Percentiles rank a stretch among this genome's conserved stretches.
Evolutionary conservation across 2,888 invertebrate species (phyloP).

Genomic region (Yponomeuta sedellus): DNA sequence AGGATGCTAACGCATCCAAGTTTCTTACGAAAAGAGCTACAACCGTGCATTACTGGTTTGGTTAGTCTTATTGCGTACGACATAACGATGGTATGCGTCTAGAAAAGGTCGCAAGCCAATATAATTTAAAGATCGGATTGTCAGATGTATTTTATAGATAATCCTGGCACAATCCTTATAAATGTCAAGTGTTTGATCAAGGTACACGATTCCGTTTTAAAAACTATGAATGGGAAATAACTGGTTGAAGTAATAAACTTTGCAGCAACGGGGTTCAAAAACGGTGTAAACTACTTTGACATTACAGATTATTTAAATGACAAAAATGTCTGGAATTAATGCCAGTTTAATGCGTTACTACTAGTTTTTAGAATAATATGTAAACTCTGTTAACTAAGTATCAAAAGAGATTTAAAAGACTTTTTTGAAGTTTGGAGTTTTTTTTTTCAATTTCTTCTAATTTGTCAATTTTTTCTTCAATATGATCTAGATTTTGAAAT

Average conservation of each 20-base stretch:
- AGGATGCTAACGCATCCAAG: conserved; percentile 22
- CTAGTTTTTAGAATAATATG: too few species aligned
- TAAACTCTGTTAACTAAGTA: too few species aligned
- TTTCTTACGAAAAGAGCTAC: conserved; percentile 46
- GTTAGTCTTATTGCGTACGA: conserved; percentile 41
- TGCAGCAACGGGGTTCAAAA: too few species aligned
- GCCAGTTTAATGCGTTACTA: too few species aligned
- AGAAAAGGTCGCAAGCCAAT: conserved; percentile 46
- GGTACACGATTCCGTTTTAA: not conserved
- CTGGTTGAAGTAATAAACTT: conserved; percentile 10
- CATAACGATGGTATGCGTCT: conserved; percentile 41
- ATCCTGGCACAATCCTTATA: conserved; percentile 16
- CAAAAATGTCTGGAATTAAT: too few species aligned
- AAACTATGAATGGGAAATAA: conserved; percentile 6
- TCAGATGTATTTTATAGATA: conserved; percentile 30
- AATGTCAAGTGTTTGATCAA: conserved; percentile 20
- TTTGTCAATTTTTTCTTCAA: too few species aligned
- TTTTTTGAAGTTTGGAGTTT: too few species aligned
- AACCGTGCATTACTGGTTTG: conserved; percentile 36
- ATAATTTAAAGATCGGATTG: conserved; percentile 41
- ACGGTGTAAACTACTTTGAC: too few species aligned
- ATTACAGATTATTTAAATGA: too few species aligned
- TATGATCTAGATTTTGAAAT: too few species aligned
- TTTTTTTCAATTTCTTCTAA: too few species aligned
- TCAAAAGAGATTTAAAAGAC: too few species aligned